Evolutionary conservation across 2,113 vertebrate genomes (phyloP).

Genomic region (Boleophthalmus pectinirostris): DNA sequence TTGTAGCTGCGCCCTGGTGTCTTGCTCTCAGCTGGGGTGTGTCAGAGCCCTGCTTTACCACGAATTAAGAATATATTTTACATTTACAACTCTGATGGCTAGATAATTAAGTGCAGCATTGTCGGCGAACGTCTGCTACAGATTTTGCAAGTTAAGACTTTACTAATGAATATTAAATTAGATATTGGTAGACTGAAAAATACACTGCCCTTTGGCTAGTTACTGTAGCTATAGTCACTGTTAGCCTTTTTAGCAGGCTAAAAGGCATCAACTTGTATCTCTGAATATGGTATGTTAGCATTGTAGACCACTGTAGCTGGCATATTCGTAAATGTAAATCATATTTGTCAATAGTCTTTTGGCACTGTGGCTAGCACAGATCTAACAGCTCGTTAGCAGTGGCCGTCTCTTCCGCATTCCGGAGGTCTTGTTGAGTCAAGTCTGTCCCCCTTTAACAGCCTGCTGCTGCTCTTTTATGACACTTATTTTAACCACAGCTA

Average conservation of each 20-base stretch:
- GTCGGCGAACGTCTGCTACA: too few relatives aligned
- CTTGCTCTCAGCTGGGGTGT: slow-evolving; percentile 62
- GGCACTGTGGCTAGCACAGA: background rate
- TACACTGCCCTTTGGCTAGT: background rate
- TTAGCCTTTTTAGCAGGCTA: background rate
- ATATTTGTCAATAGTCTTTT: background rate
- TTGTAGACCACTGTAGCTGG: too few relatives aligned
- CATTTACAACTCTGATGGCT: too few relatives aligned
- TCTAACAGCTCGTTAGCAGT: background rate
- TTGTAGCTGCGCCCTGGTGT: background rate
- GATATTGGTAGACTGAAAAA: background rate
- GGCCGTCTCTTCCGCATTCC: slow-evolving; percentile 69
- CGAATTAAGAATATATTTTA: background rate
- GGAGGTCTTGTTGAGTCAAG: slow-evolving; percentile 59
- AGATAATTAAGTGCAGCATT: too few relatives aligned
- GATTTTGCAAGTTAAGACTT: too few relatives aligned
- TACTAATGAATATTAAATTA: too few relatives aligned
- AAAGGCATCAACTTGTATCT: background rate
- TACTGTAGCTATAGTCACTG: background rate
- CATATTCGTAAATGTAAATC: accelerated
- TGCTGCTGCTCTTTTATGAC: slow-evolving; percentile 5
- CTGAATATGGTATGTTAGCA: background rate
- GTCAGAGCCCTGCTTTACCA: slow-evolving; percentile 40
- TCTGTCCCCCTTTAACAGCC: slow-evolving; percentile 13
- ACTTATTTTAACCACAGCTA: background rate